phyloP scores from a whole-genome alignment of 2,888 invertebrate genomes.

The Trissolcus japonicus region DNA sequence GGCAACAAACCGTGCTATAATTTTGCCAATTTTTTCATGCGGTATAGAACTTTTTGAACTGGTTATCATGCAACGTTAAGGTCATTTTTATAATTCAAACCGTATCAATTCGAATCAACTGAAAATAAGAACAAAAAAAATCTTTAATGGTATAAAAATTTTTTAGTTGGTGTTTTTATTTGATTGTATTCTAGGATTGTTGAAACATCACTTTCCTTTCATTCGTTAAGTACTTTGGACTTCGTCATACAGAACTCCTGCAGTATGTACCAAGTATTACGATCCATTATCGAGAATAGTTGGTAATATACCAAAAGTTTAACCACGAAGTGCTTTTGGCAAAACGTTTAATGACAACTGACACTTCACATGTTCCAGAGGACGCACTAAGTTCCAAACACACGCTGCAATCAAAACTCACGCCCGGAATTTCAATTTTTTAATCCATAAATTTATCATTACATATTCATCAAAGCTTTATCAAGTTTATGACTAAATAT shows the following conservation, averaged over 20 bases:
- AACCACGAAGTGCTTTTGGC: slow-evolving; percentile 38
- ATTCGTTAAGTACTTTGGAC: slow-evolving; percentile 47
- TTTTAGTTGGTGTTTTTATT: no score
- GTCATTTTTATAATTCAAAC: no score
- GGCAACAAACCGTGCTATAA: not conserved
- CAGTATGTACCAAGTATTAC: slow-evolving; percentile 48
- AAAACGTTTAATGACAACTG: slow-evolving; percentile 45
- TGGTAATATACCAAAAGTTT: slow-evolving; percentile 47
- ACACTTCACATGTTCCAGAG: slow-evolving; percentile 39
- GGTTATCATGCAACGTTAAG: no score
- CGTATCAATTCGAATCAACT: no score
- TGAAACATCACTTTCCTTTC: slow-evolving; percentile 51
- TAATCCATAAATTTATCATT: slow-evolving; percentile 11
- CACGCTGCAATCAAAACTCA: slow-evolving; percentile 35
- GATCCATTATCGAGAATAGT: slow-evolving; percentile 52
- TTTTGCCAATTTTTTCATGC: no score
- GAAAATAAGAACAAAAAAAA: no score
- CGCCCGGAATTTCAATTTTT: slow-evolving; percentile 15
- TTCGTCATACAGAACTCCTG: slow-evolving; percentile 33
- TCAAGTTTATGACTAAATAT: no score
- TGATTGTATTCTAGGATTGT: slow-evolving; percentile 18
- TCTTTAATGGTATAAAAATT: no score
- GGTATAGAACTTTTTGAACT: no score
- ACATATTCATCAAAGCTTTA: not conserved
- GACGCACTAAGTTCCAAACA: slow-evolving; percentile 23